These are phyloP conservation scores for Turritopsis rubra DNA, from an alignment of 30 jellyfish, hydroid and myxozoan genomes.

Conservation along the genomic window DNA sequence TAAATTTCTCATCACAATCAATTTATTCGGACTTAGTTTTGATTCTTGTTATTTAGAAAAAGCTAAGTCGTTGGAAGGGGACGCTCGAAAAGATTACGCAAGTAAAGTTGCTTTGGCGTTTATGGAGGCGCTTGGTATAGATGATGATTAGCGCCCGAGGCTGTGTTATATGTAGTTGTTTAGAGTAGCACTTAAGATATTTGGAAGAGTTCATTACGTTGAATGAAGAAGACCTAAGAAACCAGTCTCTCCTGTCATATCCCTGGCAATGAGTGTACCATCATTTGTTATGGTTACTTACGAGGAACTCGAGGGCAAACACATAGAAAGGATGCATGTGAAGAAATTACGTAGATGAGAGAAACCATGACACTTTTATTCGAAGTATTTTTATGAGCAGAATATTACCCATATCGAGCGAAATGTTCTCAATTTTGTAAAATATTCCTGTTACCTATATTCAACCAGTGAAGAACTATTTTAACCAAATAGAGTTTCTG, in stretches of 20 bases:
- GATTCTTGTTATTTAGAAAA: too few relatives aligned
- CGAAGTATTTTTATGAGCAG: neutral
- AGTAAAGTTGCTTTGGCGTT: constrained; percentile 83
- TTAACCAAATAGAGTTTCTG: too few relatives aligned
- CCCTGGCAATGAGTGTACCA: too few relatives aligned
- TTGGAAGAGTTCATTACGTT: neutral
- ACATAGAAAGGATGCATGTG: neutral
- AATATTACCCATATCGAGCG: neutral
- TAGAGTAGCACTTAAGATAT: too few relatives aligned
- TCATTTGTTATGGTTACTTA: too few relatives aligned
- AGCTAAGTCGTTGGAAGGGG: constrained; percentile 31
- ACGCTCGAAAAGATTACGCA: constrained; percentile 74
- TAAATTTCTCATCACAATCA: too few relatives aligned
- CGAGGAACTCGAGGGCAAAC: too few relatives aligned
- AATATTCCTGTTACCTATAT: too few relatives aligned
- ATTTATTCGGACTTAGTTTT: too few relatives aligned
- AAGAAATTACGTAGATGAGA: neutral
- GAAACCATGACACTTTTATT: neutral
- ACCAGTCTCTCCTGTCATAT: too few relatives aligned
- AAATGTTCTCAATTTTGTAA: too few relatives aligned
- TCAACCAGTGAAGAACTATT: too few relatives aligned
- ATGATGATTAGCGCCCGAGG: constrained; percentile 30
- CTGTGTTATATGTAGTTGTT: neutral
- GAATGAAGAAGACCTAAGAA: neutral
- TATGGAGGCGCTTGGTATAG: constrained; percentile 86